These are phyloP conservation scores for Coenonympha arcania DNA, from an alignment of 2,888 invertebrate species.

Conservation along the genomic window DNA sequence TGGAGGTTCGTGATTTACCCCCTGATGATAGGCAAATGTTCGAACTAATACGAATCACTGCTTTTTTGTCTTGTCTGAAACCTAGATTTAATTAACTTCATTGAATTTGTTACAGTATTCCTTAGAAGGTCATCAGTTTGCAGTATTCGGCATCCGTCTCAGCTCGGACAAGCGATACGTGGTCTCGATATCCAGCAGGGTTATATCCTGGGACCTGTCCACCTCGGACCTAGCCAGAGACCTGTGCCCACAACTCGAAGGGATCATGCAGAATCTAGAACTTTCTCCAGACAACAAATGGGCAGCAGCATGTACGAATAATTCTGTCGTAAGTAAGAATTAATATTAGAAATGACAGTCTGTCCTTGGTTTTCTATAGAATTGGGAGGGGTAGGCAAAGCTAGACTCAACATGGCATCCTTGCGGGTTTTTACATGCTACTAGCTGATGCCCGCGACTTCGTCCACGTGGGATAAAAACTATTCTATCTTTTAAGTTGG, in stretches of 20 bases:
- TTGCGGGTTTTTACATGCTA: no score
- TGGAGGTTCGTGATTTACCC: no score
- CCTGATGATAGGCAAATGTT: no score
- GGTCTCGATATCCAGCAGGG: slow-evolving; percentile 95
- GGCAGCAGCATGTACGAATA: slow-evolving; percentile 96
- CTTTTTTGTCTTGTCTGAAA: no score
- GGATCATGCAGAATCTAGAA: slow-evolving; percentile 95
- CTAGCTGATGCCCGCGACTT: no score
- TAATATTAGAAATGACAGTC: no score
- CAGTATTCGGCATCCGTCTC: slow-evolving; percentile 92
- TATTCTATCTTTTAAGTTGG: no score
- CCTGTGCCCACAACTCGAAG: slow-evolving; percentile 91
- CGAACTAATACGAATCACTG: no score
- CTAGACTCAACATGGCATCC: no score
- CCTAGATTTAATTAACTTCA: neutral
- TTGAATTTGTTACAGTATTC: slow-evolving; percentile 82
- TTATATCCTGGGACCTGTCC: slow-evolving; percentile 97
- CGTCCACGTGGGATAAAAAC: no score
- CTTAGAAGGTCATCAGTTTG: slow-evolving; percentile 97
- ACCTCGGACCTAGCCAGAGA: slow-evolving; percentile 96
- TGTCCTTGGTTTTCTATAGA: no score
- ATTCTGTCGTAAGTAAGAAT: slow-evolving; percentile 85
- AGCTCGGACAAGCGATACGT: slow-evolving; percentile 94
- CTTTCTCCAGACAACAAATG: slow-evolving; percentile 96
- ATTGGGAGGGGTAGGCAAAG: no score